Evolutionary conservation across 2,113 vertebrate genomes (phyloP).

Genomic region (Sprattus sprattus): DNA sequence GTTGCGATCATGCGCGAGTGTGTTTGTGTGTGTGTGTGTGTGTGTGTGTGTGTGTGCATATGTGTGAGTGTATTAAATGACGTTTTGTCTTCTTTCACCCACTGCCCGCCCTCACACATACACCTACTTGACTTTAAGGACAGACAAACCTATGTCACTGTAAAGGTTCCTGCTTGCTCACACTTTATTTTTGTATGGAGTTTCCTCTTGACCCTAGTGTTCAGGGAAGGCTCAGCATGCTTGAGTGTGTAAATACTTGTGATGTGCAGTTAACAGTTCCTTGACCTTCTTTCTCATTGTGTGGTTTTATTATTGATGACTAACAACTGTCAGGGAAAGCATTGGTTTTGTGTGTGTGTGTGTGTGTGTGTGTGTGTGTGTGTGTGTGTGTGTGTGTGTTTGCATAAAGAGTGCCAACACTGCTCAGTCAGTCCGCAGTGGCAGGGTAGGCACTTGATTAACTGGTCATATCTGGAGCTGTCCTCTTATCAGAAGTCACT

Average conservation of each 20-base stretch:
- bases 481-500: background rate
- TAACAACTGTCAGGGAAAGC: slow-evolving; percentile 10
- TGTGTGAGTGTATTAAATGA: slow-evolving; percentile 21
- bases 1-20: slow-evolving; percentile 48
- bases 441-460: too few species aligned
- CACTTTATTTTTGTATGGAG: background rate
- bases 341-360: slow-evolving; percentile 2
- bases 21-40: slow-evolving; percentile 41
- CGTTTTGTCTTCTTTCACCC: slow-evolving; percentile 11
- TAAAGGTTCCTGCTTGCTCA: background rate
- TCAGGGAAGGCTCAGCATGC: background rate
- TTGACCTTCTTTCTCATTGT: background rate
- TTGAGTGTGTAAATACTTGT: slow-evolving; percentile 11
- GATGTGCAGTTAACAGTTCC: background rate
- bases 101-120: slow-evolving; percentile 38
- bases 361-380: background rate
- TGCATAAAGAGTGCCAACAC: background rate
- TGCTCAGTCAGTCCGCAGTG: background rate
- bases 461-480: background rate
- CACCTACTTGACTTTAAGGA: slow-evolving; percentile 15
- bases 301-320: slow-evolving; percentile 3
- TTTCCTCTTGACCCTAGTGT: background rate
- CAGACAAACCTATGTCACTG: background rate
- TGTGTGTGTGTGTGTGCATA: slow-evolving; percentile 39
- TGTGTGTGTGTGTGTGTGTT: slow-evolving; percentile 14